These are phyloP conservation scores for Mugil cephalus DNA, from an alignment of 2,113 vertebrate species.

Conservation along the genomic window DNA sequence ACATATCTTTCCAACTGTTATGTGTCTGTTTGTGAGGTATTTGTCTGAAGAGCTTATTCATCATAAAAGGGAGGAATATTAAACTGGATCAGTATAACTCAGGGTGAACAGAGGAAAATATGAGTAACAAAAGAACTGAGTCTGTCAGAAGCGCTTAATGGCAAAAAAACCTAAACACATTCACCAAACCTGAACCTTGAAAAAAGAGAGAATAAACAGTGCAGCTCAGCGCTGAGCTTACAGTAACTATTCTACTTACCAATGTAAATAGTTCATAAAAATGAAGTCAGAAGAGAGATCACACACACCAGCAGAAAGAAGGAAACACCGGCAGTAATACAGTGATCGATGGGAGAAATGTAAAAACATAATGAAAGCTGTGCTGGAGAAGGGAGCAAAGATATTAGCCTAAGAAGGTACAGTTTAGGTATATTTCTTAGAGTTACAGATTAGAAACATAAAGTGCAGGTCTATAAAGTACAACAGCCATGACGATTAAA, in stretches of 20 bases:
- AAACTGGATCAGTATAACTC: not conserved
- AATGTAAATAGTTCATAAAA: not conserved
- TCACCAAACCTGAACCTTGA: not conserved
- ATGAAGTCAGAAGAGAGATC: too few species aligned
- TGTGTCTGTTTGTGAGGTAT: not conserved
- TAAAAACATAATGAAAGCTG: too few species aligned
- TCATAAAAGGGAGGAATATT: not conserved
- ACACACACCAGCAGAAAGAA: too few species aligned
- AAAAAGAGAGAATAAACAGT: too few species aligned
- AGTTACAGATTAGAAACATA: not conserved
- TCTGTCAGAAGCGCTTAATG: not conserved
- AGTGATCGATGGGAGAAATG: not conserved
- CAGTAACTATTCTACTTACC: not conserved
- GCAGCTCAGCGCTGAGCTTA: not conserved
- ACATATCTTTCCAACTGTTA: too few species aligned
- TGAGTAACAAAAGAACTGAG: not conserved
- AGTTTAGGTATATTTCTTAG: not conserved
- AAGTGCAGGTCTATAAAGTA: slow-evolving; percentile 13
- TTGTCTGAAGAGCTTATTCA: not conserved
- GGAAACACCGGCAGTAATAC: not conserved
- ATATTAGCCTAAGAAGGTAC: not conserved
- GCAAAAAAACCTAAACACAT: not conserved
- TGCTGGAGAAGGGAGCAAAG: too few species aligned
- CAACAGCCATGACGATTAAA: slow-evolving; percentile 40
- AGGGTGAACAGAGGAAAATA: not conserved